Conservation (phyloP, 2,113 vertebrate species). For the Epinephelus fuscoguttatus region DNA sequence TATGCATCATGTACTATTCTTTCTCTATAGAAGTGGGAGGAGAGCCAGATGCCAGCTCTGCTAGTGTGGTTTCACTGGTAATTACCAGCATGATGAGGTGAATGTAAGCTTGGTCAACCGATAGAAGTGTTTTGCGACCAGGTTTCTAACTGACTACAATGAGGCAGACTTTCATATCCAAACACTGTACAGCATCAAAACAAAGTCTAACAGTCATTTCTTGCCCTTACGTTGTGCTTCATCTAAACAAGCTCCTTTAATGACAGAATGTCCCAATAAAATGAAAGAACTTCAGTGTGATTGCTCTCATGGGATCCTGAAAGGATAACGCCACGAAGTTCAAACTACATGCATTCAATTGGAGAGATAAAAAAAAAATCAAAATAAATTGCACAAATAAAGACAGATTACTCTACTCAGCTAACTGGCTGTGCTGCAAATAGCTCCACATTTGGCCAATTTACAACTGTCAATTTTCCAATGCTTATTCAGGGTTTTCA, state of each 20-base stretch:
- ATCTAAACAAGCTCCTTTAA: too few relatives aligned
- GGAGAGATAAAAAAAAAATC: background rate
- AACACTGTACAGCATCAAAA: background rate
- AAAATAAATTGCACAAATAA: background rate
- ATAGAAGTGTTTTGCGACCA: slow-evolving; percentile 37
- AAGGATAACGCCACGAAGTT: background rate
- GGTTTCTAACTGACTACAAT: slow-evolving; percentile 43
- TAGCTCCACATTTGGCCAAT: background rate
- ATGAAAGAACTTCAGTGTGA: background rate
- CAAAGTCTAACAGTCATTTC: background rate
- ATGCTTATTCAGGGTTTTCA: background rate
- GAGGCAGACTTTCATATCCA: background rate
- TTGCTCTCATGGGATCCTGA: background rate
- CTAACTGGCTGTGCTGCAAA: background rate
- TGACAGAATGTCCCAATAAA: background rate
- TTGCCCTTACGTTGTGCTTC: background rate
- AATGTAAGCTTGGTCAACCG: slow-evolving; percentile 1
- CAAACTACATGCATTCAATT: background rate
- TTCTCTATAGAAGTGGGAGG: background rate
- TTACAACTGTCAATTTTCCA: background rate
- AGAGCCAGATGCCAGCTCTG: background rate
- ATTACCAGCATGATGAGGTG: slow-evolving; percentile 18
- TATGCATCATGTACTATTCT: slow-evolving; percentile 6
- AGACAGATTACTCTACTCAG: background rate
- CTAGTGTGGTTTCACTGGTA: slow-evolving; percentile 37